Conservation (phyloP, 1,140 invertebrate genomes). For the Drosophila persimilis region DNA sequence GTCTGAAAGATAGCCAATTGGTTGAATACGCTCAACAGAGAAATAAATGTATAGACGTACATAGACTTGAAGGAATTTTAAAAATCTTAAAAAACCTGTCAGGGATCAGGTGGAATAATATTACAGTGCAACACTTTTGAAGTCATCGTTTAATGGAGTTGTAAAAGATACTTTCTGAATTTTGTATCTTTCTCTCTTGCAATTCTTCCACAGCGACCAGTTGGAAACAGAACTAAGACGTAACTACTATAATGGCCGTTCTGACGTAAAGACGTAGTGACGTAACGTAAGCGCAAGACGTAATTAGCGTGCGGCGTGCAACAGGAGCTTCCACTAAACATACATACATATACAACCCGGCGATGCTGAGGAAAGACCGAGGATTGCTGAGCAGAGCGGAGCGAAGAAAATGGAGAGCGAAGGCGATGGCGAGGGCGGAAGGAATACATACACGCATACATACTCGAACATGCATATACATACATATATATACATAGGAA, state of each 20-base stretch:
- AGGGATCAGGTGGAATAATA: too few species aligned
- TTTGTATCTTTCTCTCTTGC: neutral
- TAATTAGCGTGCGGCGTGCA: conserved; percentile 67
- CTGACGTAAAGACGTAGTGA: conserved; percentile 15
- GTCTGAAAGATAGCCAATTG: too few species aligned
- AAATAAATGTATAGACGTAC: too few species aligned
- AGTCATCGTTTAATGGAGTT: too few species aligned
- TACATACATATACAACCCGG: conserved; percentile 50
- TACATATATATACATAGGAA: conserved; percentile 25
- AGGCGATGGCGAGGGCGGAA: conserved; percentile 1
- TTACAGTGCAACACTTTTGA: too few species aligned
- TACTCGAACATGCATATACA: conserved; percentile 11
- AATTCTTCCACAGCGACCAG: conserved; percentile 85
- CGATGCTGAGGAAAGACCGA: conserved; percentile 10
- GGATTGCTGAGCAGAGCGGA: conserved; percentile 5
- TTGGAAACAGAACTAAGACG: conserved; percentile 87
- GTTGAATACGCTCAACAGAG: too few species aligned
- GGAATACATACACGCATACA: conserved; percentile 8
- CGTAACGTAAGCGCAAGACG: conserved; percentile 55
- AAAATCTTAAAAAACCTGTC: too few species aligned
- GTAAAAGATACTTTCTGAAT: too few species aligned
- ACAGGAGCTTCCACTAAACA: conserved; percentile 82
- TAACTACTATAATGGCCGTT: conserved; percentile 19
- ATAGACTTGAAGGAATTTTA: too few species aligned
- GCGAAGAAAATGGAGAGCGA: neutral